Evolutionary conservation across 2,113 vertebrate species (phyloP).

Genomic region (Hydrochoerus hydrochaeris): DNA sequence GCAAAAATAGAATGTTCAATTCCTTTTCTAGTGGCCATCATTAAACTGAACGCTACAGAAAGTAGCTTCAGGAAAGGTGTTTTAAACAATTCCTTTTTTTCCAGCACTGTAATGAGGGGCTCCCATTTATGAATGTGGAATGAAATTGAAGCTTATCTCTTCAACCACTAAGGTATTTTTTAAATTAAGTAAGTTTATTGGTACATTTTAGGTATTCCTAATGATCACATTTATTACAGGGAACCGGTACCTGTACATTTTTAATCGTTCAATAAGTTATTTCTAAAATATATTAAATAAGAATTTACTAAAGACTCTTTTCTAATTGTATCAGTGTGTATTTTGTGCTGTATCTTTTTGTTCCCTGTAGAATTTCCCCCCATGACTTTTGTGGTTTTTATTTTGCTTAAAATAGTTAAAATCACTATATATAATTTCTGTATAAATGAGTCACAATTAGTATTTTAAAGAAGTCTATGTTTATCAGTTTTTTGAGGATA

Average conservation of each 20-base stretch:
- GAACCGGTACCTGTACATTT: neutral
- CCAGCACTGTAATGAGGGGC: neutral
- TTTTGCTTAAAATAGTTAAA: constrained; percentile 36
- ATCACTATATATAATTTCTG: neutral
- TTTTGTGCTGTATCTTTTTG: neutral
- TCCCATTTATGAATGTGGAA: neutral
- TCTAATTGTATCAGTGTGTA: neutral
- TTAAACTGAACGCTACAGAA: neutral
- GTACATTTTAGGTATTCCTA: neutral
- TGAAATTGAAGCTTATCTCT: neutral
- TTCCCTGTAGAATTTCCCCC: neutral
- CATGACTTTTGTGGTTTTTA: neutral
- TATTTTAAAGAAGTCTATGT: neutral
- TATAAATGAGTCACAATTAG: neutral
- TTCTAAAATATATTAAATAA: neutral
- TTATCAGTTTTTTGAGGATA: constrained; percentile 11
- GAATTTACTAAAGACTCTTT: neutral
- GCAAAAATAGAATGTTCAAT: neutral
- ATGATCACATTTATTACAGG: neutral
- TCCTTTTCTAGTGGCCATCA: neutral
- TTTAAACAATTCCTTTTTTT: neutral
- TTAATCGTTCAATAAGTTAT: constrained; percentile 4
- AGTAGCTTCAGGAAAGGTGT: neutral
- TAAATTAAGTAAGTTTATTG: neutral
- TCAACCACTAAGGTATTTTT: neutral